Evolutionary conservation across 2,113 vertebrate genomes (phyloP), one percentile per base, ranked within the genome.

Genomic region (Hyla sarda): DNA sequence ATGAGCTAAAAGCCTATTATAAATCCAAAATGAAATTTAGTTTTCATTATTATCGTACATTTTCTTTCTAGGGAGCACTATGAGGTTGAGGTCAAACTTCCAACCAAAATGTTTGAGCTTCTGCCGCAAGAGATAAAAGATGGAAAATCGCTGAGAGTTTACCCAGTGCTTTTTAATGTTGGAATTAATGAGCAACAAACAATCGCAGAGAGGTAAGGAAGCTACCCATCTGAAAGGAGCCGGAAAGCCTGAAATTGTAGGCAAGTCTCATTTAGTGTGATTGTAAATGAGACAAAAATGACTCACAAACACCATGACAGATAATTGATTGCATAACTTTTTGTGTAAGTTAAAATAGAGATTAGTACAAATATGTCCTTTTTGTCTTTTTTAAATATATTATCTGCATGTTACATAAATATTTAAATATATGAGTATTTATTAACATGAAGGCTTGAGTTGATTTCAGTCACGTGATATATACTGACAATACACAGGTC

Each of bases 141-240:
- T 85, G 98, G 98, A 76, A 97, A 96, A 85, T 92, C 94, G 60
- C 92, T 99, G 14, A 94, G 84, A 48, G 95, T 98, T 37, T 93
- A 95, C 56, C 98, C 98, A 0, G 95, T 99, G 9, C 96, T 99
- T 87, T 99, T 99, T 88, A 99, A 99, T 21, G 93, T 99, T 87
- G 98, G 98, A 85, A 99, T 99, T 92, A 99, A 99, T 85, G 97
- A 99, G 76, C 98, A 99, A 91, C 98, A 99, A 90, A 99, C 98
- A 5, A 94, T 99, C 82, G 98, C 98, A 83, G 98, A 99, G 91
- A 97, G 98, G 98, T 99, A 94, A 91, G 86, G 30, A 21, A 76
- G 16, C 47, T 41, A 47, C 28, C n/a, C 9, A 19, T 65, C 47
- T 16, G 7, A 17, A 65, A 60, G 14, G 21, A 80, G 52, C 23